A percentile compares a stretch with the other conserved stretches of the same genome.
phyloP scores from a whole-genome alignment of 1,140 invertebrate species.

The Potamilus streckersoni region DNA sequence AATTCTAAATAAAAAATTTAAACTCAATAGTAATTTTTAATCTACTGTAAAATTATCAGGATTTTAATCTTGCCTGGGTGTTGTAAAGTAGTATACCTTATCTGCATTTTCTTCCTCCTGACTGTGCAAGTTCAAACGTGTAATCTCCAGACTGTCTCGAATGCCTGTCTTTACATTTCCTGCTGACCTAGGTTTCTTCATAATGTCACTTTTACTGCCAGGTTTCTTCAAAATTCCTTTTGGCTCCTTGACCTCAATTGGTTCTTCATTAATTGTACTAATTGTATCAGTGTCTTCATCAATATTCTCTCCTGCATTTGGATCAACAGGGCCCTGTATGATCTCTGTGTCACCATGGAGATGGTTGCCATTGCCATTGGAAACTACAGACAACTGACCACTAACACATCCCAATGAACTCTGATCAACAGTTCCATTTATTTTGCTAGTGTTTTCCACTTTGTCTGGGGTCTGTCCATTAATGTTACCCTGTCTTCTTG shows the following conservation, averaged over 20 bases:
- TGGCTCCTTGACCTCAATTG: not conserved
- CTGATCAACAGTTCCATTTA: conserved; percentile 2
- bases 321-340: no score
- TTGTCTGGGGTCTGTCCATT: not conserved
- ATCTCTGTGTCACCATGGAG: no score
- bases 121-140: conserved; percentile 21
- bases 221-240: conserved; percentile 21
- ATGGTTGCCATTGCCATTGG: no score
- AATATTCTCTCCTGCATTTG: conserved; percentile 12
- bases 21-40: no score
- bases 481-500: no score
- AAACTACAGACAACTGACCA: no score
- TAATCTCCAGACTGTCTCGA: conserved; percentile 30
- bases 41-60: not conserved
- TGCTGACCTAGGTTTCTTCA: conserved; percentile 29
- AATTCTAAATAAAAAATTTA: no score
- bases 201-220: conserved; percentile 18
- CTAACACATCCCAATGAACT: not conserved
- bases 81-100: conserved; percentile 9
- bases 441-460: not conserved
- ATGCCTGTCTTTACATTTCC: conserved; percentile 18
- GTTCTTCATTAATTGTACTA: conserved; percentile 28
- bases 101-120: conserved; percentile 24
- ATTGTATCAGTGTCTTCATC: conserved; percentile 22
- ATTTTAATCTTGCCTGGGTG: not conserved